Conservation (phyloP, 2,888 invertebrate genomes). For the Melinaea menophilus region DNA sequence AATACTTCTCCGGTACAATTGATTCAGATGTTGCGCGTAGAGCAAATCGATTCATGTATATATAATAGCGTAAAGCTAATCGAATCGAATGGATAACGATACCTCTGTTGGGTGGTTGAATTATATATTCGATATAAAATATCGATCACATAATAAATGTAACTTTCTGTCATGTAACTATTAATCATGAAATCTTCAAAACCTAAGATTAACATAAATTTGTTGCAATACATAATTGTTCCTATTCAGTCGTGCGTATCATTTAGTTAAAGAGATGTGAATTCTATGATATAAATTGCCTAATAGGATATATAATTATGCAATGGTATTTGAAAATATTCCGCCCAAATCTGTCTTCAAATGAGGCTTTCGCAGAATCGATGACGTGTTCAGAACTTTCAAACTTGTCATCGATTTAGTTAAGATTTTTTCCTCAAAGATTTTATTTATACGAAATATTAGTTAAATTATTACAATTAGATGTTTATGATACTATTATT, state of each 20-base stretch:
- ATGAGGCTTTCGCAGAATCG: slow-evolving; percentile 49
- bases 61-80: slow-evolving; percentile 36
- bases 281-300: slow-evolving; percentile 10
- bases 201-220: not conserved
- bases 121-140: too few relatives aligned
- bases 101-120: not conserved
- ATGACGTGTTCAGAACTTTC: slow-evolving; percentile 36
- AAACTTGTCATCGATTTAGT: slow-evolving; percentile 16
- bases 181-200: too few relatives aligned
- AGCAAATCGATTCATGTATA: slow-evolving; percentile 57
- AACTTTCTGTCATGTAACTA: too few relatives aligned
- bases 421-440: slow-evolving; percentile 17
- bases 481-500: not conserved
- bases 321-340: slow-evolving; percentile 25
- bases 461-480: too few relatives aligned
- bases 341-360: slow-evolving; percentile 52
- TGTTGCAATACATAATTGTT: slow-evolving; percentile 8
- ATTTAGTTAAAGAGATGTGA: not conserved
- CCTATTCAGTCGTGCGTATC: slow-evolving; percentile 4
- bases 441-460: not conserved
- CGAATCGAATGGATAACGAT: slow-evolving; percentile 27
- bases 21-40: slow-evolving; percentile 60
- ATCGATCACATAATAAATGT: not conserved
- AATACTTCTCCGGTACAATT: slow-evolving; percentile 53
- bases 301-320: slow-evolving; percentile 24